phyloP scores from a whole-genome alignment of 2,113 vertebrate species.

The Origma solitaria region DNA sequence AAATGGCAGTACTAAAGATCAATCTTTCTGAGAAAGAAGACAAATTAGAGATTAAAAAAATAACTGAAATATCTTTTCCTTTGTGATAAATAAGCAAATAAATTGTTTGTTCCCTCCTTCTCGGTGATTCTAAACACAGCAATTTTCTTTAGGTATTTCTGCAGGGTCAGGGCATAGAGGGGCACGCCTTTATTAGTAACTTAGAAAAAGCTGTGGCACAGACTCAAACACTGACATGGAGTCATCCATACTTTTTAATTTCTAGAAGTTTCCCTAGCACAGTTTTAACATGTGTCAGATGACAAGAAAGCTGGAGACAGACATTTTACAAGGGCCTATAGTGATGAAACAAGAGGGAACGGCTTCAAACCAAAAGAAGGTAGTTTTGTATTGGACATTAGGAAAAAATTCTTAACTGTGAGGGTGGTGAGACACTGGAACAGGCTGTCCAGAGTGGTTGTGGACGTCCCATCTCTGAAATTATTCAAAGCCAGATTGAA shows the following conservation, averaged over 20 bases:
- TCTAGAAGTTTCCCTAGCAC: not conserved
- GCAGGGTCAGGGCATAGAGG: not conserved
- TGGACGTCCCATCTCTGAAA: not conserved
- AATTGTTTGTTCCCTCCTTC: not conserved
- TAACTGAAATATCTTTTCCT: not conserved
- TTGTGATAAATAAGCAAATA: not conserved
- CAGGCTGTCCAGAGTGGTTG: not conserved
- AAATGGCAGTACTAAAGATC: not conserved
- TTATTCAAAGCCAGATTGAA: not conserved
- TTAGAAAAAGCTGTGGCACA: not conserved
- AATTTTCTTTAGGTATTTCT: not conserved
- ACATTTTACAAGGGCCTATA: not conserved
- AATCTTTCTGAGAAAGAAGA: not conserved
- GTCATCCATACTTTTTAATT: not conserved
- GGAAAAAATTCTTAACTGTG: not conserved
- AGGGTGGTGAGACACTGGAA: not conserved
- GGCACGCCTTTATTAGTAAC: not conserved
- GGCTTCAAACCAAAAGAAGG: not conserved
- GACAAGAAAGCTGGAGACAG: not conserved
- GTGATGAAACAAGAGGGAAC: not conserved
- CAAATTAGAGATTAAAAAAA: not conserved
- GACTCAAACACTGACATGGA: not conserved
- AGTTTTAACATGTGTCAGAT: not conserved
- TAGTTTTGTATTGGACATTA: not conserved
- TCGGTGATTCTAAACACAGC: not conserved